These are phyloP conservation scores for Hippoglossus stenolepis DNA, from an alignment of 2,113 vertebrate genomes.

Conservation along the genomic window DNA sequence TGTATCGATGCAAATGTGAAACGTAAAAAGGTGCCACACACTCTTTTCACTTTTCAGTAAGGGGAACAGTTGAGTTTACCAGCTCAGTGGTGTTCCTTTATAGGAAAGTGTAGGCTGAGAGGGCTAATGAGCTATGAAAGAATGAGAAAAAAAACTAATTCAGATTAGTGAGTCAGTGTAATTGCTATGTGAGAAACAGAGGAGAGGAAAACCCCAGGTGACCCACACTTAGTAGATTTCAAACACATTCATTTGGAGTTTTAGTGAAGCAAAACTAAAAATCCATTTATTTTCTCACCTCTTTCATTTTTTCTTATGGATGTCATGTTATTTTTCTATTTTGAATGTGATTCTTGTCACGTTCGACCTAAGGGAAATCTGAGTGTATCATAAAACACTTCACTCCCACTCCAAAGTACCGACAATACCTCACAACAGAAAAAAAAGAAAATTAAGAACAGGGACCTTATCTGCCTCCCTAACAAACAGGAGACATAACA, in stretches of 20 bases:
- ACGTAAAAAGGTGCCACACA: too few relatives aligned
- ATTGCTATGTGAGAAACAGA: not conserved
- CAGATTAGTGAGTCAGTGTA: not conserved
- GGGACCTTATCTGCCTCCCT: too few relatives aligned
- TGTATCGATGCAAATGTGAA: too few relatives aligned
- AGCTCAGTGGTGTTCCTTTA: not conserved
- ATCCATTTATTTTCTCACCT: not conserved
- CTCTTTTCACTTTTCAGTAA: not conserved
- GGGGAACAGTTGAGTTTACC: not conserved
- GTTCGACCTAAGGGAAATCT: too few relatives aligned
- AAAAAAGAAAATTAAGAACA: too few relatives aligned
- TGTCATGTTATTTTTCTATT: too few relatives aligned
- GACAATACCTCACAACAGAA: too few relatives aligned
- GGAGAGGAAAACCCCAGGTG: not conserved
- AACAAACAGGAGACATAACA: too few relatives aligned
- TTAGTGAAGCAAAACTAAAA: not conserved
- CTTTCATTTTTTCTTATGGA: too few relatives aligned
- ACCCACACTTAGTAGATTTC: conserved; percentile 1
- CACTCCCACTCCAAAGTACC: too few relatives aligned
- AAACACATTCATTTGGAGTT: not conserved
- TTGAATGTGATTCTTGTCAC: too few relatives aligned
- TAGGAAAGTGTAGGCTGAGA: conserved; percentile 5
- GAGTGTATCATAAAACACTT: too few relatives aligned
- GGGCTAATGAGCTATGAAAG: conserved; percentile 43
- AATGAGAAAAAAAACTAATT: conserved; percentile 35